phyloP scores from a whole-genome alignment of 2,113 vertebrate species.

The Dissostichus mawsoni region DNA sequence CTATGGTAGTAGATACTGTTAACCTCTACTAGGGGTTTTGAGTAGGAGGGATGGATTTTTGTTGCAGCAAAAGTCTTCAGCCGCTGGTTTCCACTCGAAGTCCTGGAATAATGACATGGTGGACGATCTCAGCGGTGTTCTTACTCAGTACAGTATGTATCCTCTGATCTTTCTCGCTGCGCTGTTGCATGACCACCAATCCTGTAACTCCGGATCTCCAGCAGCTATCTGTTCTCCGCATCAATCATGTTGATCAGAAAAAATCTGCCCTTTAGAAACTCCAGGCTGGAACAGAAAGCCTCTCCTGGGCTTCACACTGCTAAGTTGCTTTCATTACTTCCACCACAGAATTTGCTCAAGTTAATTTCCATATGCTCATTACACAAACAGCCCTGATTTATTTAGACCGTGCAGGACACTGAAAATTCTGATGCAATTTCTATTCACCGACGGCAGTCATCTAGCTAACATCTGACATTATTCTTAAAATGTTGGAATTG shows the following conservation, averaged over 20 bases:
- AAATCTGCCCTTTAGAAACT: conserved; percentile 37
- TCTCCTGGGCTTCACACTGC: conserved; percentile 1
- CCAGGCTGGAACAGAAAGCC: conserved; percentile 18
- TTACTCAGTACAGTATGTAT: conserved; percentile 86
- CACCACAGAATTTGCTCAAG: conserved; percentile 12
- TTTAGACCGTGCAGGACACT: conserved; percentile 19
- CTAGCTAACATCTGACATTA: conserved; percentile 25
- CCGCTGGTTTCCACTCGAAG: conserved; percentile 78
- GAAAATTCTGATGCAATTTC: conserved; percentile 38
- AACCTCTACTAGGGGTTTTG: conserved; percentile 47
- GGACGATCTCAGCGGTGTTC: conserved; percentile 80
- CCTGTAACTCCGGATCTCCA: conserved; percentile 60
- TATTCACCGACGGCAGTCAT: conserved; percentile 14
- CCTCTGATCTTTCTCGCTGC: conserved; percentile 83
- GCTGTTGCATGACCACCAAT: conserved; percentile 85
- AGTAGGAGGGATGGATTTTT: conserved; percentile 68
- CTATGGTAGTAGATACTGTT: conserved; percentile 42
- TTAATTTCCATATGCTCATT: conserved; percentile 20
- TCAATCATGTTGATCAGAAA: conserved; percentile 42
- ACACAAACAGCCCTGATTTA: conserved; percentile 17
- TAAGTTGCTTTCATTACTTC: conserved; percentile 38
- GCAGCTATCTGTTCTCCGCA: conserved; percentile 47
- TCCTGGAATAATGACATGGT: conserved; percentile 82
- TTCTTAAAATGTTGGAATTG: conserved; percentile 25
- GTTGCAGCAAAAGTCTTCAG: conserved; percentile 82